Evolutionary conservation across 2,113 vertebrate genomes (phyloP).

Genomic region (Engraulis encrasicolus): DNA sequence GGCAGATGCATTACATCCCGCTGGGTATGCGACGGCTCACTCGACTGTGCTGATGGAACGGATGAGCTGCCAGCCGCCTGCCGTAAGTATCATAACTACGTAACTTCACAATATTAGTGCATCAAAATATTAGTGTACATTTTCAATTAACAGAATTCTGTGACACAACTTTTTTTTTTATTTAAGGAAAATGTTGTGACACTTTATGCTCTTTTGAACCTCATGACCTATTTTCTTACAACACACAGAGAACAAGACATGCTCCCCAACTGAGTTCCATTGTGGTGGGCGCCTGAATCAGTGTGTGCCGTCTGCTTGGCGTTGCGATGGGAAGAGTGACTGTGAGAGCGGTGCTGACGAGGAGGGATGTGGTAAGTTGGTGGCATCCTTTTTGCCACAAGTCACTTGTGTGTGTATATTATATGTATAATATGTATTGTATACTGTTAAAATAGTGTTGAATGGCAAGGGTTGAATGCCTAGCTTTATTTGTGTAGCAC

Average conservation of each 20-base stretch:
- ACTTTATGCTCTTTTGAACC: too few relatives aligned
- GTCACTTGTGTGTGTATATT: too few relatives aligned
- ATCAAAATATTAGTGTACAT: too few relatives aligned
- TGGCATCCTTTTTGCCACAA: too few relatives aligned
- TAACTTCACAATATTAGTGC: too few relatives aligned
- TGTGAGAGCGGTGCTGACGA: slow-evolving; percentile 83
- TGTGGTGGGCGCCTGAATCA: slow-evolving; percentile 73
- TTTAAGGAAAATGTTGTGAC: too few relatives aligned
- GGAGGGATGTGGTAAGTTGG: slow-evolving; percentile 80
- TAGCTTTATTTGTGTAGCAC: too few relatives aligned
- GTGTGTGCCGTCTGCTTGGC: slow-evolving; percentile 79
- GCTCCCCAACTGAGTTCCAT: slow-evolving; percentile 69
- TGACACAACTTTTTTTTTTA: too few relatives aligned
- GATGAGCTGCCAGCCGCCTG: slow-evolving; percentile 79
- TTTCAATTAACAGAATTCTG: background rate
- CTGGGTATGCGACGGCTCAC: slow-evolving; percentile 82
- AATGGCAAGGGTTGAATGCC: too few relatives aligned
- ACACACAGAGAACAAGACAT: slow-evolving; percentile 71
- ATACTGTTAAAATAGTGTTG: too few relatives aligned
- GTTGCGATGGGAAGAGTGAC: slow-evolving; percentile 79
- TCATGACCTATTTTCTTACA: background rate
- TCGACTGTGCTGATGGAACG: slow-evolving; percentile 81
- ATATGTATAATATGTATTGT: too few relatives aligned
- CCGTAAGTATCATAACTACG: slow-evolving; percentile 68
- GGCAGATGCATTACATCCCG: slow-evolving; percentile 76